Evolutionary conservation across 2,888 invertebrate genomes (phyloP), one percentile per base, ranked within the genome.

Genomic region (Drosophila picticornis): DNA sequence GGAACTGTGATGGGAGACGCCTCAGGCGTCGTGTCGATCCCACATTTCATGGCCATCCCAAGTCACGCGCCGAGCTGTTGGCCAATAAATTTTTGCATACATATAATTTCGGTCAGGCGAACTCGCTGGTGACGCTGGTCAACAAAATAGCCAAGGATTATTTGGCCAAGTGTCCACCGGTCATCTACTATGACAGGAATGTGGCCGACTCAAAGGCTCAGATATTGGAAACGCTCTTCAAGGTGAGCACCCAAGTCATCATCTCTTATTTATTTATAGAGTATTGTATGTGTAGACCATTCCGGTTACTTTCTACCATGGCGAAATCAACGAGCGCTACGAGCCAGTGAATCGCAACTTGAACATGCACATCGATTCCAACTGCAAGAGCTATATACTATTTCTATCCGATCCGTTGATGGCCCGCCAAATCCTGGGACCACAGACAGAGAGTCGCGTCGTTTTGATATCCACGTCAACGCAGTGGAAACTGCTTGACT

Each of bases 401-500:
- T 96, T 96, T 88, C 88, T 96, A n/a, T 94, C 94, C 25, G 95
- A 96, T 86, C 95, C 96, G 0, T 94, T 94, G 90, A 94, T 93
- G 81, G 94, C 95, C 61, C 94, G 94, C 9, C 81, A 88, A 56
- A 94, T 96, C 38, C 92, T 96, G 57, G 95, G 95, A 0, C 94
- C 95, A 61, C 95, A 96, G 88, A 94, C 94, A 2, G 92, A 94
- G 0, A 95, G 94, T 78, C 95, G 95, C 88, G 95, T 97, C 0
- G 94, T 97, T 1, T 91, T 97, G 1, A 94, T 96, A 0, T 95
- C 96, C 0, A 94, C 95, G 81, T 96, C 96, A 2, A 95, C 96
- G 0, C 96, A 96, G 84, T 97, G 96, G 96, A 95, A 95, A 32
- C 94, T 97, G 1, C 95, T 95, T 66, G 96, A 96, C 85, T 97